Conservation (phyloP, 2,797 vertebrate species). For the Chrysolophus pictus region DNA sequence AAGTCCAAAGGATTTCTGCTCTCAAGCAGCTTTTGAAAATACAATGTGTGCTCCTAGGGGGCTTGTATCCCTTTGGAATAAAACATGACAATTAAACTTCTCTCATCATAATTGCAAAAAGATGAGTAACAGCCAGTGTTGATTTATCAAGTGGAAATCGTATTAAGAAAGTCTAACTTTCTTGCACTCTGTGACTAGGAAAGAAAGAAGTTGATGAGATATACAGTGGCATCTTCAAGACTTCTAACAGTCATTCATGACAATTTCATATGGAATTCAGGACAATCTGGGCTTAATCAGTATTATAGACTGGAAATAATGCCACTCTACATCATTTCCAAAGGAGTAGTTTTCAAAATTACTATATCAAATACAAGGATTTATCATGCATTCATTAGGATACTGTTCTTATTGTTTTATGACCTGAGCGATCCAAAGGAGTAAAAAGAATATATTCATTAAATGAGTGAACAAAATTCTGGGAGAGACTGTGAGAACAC, state of each 20-base stretch:
- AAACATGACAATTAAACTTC: not conserved
- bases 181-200: not conserved
- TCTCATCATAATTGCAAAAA: not conserved
- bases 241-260: not conserved
- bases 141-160: not conserved
- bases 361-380: not conserved
- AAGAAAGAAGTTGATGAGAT: not conserved
- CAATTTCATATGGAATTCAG: not conserved
- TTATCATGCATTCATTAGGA: not conserved
- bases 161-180: not conserved
- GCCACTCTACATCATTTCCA: not conserved
- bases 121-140: not conserved
- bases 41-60: not conserved
- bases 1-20: not conserved
- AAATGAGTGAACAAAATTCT: not conserved
- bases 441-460: not conserved
- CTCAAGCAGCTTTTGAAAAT: slow-evolving; percentile 18
- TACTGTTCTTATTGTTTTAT: not conserved
- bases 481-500: not conserved
- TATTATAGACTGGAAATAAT: not conserved
- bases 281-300: not conserved
- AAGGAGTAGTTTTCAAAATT: not conserved
- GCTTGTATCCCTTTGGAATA: not conserved
- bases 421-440: not conserved
- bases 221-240: accelerated